Base-by-base conservation (phyloP, 2,113 vertebrate genomes). In the Notarius quadriscutis region DNA sequence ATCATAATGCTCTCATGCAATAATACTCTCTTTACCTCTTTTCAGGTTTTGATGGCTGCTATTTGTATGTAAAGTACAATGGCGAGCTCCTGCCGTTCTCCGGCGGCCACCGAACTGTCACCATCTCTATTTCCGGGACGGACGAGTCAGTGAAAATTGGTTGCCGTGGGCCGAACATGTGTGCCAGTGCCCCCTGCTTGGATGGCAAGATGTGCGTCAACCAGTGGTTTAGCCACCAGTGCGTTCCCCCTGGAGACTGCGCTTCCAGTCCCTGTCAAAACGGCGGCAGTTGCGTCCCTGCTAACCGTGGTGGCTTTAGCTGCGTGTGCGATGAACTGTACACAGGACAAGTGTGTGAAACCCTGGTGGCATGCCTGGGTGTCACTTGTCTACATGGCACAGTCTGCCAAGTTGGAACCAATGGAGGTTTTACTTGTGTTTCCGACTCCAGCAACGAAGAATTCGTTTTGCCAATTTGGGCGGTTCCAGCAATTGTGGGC, bases 401-500 rank as follows among this genome's bases (percentile, higher is more conserved):
- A 0, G 87, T 94, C 60, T 99, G 98, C 87, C 95, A 95, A 85
- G 93, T 92, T 0, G 95, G 93, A 27, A 83, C 88, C 86, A 92
- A 91, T 0, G 96, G 96, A 0, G 96, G 96, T 3, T 96, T 97
- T 48, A 79, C 94, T 51, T 99, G 98, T 86, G 94, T 96, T 4
- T 93, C 93, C 0, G 92, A 92, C 0, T 92, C 93, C 0, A 93
- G 90, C 1, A 91, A 93, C 0, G 94, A 96, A 0, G 94, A 96
- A 50, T 91, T 96, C 77, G 95, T 96, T 4, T 93, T 99, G 79
- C 98, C 98, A 0, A 96, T 99, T 82, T 99, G 98, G 98, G 98
- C 98, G 0, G 98, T 99, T 84, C 98, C 98, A 0, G 97, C 98
- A 22, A 99, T 99, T 0, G 98, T 99, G 83, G 97, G 98, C 75